Evolutionary conservation across 2,797 vertebrate species (phyloP), one percentile per base, ranked within the genome.

Genomic region (Potorous gilbertii): DNA sequence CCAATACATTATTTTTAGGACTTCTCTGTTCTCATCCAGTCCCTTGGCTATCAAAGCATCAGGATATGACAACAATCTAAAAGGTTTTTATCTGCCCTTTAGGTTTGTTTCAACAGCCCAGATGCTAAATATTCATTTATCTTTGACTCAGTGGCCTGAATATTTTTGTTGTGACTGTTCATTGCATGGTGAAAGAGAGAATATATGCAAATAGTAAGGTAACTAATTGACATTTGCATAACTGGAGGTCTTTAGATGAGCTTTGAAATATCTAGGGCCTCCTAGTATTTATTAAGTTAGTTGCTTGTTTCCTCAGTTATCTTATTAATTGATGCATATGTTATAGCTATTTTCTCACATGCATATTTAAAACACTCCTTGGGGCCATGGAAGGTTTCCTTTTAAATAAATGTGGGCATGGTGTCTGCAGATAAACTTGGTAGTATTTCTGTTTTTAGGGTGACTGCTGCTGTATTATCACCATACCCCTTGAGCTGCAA

Each of bases 401-500:
- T 96, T 96, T 90, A 91, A 59, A 94, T 94, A 95, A 46, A 93
- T 55, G 40, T 46, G 18, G 5, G 27, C 93, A 91, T 34, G 90
- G 13, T 56, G 1, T n/a, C 28, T 89, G 24, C 34, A 34, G 93
- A 66, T 14, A 55, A 97, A 54, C 0, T 52, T 27, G 54, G 56
- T 96, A 96, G 95, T 91, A 62, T 74, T 94, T 91, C 16, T 94
- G 0, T 81, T 52, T 93, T 94, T 87, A 96, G 56, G 13, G 90
- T 95, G 90, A 95, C 21, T 95, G 92, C 12, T 56, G 13, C 56
- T 91, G n/a, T 91, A n/a, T 93, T 96, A 56, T 96, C 91, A 94
- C 56, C 50, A 95, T 95, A 89, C 9, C 74, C 40, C 74, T 87
- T 87, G 40, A 87, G 40, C n/a, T 91, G 2, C 55, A 90, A 95